Evolutionary conservation across 2,113 vertebrate species (phyloP).

Genomic region (Clarias batrachus): DNA sequence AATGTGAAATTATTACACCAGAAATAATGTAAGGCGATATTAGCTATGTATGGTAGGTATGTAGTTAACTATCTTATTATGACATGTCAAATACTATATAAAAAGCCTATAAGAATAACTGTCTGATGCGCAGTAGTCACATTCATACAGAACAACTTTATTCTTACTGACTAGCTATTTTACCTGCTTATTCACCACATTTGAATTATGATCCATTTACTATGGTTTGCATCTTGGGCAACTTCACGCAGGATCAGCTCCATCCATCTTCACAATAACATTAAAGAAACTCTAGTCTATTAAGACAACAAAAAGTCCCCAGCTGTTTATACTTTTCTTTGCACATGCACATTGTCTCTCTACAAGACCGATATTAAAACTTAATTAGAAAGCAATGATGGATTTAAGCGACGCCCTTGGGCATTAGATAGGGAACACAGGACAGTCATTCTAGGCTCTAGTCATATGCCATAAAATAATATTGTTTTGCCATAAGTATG

Average conservation of each 20-base stretch:
- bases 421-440: not conserved
- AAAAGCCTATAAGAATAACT: not conserved
- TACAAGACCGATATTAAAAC: not conserved
- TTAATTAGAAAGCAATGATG: not conserved
- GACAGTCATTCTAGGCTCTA: not conserved
- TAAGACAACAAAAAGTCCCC: not conserved
- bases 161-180: not conserved
- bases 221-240: not conserved
- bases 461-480: not conserved
- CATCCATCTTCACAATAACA: not conserved
- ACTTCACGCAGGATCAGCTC: not conserved
- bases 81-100: not conserved
- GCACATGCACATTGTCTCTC: not conserved
- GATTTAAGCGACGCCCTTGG: constrained; percentile 9
- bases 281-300: not conserved
- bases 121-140: not conserved
- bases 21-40: not conserved
- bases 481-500: not conserved
- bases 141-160: not conserved
- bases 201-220: not conserved
- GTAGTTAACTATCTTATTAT: not conserved
- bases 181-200: not conserved
- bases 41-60: too few relatives aligned
- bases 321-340: not conserved
- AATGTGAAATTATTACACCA: not conserved